phyloP scores from a whole-genome alignment of 2,113 vertebrate genomes.

The Pteronura brasiliensis region DNA sequence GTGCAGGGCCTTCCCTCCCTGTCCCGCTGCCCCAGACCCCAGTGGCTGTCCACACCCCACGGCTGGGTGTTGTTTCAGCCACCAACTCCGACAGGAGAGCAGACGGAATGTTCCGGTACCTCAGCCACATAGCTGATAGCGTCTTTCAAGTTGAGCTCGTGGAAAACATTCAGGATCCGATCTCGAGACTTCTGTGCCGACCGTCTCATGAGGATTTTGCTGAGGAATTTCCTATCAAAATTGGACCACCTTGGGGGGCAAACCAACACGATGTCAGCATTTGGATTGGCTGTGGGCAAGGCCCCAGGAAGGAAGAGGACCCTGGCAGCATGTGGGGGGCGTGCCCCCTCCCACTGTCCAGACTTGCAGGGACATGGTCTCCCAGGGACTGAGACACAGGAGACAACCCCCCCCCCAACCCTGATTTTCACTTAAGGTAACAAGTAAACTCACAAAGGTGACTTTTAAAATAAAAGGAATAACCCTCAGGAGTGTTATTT shows the following conservation, averaged over 20 bases:
- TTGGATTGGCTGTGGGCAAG: background rate
- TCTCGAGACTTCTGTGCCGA: conserved; percentile 92
- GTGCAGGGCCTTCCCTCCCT: background rate
- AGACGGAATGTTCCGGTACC: conserved; percentile 79
- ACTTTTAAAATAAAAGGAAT: background rate
- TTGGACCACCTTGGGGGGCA: conserved; percentile 89
- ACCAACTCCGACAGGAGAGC: background rate
- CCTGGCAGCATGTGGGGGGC: background rate
- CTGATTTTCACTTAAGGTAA: background rate
- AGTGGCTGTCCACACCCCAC: background rate
- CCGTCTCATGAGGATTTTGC: conserved; percentile 90
- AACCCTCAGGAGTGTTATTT: rapidly evolving
- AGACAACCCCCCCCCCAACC: background rate
- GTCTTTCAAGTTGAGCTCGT: conserved; percentile 96
- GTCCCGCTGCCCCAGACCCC: background rate
- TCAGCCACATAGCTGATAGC: conserved; percentile 94
- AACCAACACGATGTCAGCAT: background rate
- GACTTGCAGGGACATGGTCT: background rate
- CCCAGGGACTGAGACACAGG: background rate
- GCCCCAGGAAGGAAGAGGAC: background rate
- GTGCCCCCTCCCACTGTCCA: background rate
- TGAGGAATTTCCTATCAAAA: conserved; percentile 92
- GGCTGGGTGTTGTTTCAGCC: background rate
- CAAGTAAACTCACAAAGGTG: background rate
- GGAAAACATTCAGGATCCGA: conserved; percentile 93